Evolutionary conservation across 2,888 invertebrate species (phyloP).

Genomic region (Drosophila tanythrix): DNA sequence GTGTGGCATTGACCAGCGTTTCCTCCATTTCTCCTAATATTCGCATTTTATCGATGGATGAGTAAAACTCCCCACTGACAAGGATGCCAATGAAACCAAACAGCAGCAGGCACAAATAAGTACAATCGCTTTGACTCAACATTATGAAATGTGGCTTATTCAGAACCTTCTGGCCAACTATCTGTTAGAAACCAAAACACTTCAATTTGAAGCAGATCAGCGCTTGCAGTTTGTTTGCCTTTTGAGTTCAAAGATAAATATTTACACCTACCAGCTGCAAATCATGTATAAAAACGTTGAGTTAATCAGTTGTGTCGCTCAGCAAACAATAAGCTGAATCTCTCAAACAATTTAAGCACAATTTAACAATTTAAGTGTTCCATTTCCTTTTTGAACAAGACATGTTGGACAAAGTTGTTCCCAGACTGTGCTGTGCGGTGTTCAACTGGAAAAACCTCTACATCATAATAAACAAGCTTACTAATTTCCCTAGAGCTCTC

Average conservation of each 20-base stretch:
- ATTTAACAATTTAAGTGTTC: no score
- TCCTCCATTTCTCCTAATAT: conserved; percentile 55
- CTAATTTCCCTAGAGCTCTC: background rate
- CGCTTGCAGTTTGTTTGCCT: no score
- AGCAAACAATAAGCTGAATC: no score
- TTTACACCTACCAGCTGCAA: conserved; percentile 16
- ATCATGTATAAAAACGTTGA: no score
- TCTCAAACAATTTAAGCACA: no score
- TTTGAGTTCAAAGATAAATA: no score
- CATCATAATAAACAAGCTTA: background rate
- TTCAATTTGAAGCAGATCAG: background rate
- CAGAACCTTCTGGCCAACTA: conserved; percentile 11
- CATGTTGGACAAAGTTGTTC: no score
- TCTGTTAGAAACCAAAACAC: conserved; percentile 28
- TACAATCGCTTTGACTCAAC: conserved; percentile 18
- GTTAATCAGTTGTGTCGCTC: no score
- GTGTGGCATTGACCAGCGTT: conserved; percentile 54
- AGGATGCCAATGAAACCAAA: background rate
- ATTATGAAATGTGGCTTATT: conserved; percentile 25
- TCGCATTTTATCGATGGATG: conserved; percentile 68
- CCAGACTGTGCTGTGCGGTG: no score
- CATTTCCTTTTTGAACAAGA: no score
- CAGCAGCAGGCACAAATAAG: conserved; percentile 11
- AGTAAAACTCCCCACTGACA: conserved; percentile 67
- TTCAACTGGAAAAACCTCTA: background rate